Conservation (phyloP, 1,140 invertebrate species). For the Cydia amplana region DNA sequence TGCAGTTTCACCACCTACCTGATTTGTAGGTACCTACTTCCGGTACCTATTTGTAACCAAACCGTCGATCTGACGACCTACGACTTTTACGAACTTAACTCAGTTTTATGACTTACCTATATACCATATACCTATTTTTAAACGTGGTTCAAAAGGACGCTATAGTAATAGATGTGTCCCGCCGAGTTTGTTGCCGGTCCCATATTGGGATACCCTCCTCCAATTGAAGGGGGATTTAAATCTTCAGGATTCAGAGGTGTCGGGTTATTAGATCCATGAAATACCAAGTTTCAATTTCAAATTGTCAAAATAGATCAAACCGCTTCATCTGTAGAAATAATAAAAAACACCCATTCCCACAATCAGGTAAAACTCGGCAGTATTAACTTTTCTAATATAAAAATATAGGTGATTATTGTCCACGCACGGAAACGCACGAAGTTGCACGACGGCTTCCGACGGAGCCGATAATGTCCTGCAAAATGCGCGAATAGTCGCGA, state of each 20-base stretch:
- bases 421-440: constrained; percentile 28
- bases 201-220: no score
- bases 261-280: no score
- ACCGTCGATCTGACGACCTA: no score
- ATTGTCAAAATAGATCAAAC: not conserved
- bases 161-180: no score
- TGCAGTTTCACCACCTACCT: not conserved
- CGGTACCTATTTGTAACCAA: no score
- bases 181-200: no score
- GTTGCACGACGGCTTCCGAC: constrained; percentile 27
- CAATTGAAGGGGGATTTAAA: no score
- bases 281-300: not conserved
- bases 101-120: no score
- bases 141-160: no score
- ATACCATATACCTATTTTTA: no score
- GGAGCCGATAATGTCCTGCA: constrained; percentile 21
- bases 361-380: not conserved
- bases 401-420: constrained; percentile 31
- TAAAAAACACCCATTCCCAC: not conserved
- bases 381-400: constrained; percentile 25
- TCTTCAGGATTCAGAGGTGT: no score
- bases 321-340: not conserved
- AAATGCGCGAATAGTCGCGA: constrained; percentile 18
- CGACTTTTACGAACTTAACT: no score
- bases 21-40: constrained; percentile 9